phyloP scores from a whole-genome alignment of 2,888 invertebrate species.

The Lasioglossum marginatum region DNA sequence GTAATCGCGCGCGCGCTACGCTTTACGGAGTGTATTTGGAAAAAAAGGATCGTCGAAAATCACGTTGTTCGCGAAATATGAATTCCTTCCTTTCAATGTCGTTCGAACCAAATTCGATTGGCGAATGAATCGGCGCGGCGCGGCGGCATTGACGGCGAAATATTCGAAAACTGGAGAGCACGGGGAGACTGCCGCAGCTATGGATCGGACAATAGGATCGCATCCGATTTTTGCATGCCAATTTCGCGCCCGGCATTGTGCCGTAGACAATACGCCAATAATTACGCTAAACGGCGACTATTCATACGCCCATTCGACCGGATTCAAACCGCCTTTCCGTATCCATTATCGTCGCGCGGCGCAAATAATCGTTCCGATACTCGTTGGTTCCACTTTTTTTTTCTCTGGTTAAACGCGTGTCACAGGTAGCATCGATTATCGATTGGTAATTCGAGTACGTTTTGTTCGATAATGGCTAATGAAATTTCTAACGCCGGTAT shows the following conservation, averaged over 20 bases:
- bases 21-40: conserved; percentile 27
- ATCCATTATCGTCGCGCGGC: conserved; percentile 81
- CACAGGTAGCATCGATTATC: conserved; percentile 67
- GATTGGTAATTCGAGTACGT: conserved; percentile 44
- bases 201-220: conserved; percentile 82
- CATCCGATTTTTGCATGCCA: conserved; percentile 84
- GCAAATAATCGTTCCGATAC: conserved; percentile 79
- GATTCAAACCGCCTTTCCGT: conserved; percentile 82
- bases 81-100: conserved; percentile 54
- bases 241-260: conserved; percentile 82
- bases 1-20: not conserved
- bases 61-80: conserved; percentile 43
- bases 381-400: conserved; percentile 65
- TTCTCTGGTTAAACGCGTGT: conserved; percentile 56
- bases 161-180: conserved; percentile 75
- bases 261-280: conserved; percentile 84
- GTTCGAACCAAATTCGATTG: conserved; percentile 65
- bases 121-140: conserved; percentile 61
- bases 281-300: conserved; percentile 83
- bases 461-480: conserved; percentile 16
- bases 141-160: conserved; percentile 68
- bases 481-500: conserved; percentile 1
- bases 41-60: conserved; percentile 38
- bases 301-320: conserved; percentile 82
- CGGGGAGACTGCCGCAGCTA: conserved; percentile 57